Evolutionary conservation across 30 jellyfish, hydroid and myxozoan genomes (phyloP).

Genomic region (Euphysa ruthae): DNA sequence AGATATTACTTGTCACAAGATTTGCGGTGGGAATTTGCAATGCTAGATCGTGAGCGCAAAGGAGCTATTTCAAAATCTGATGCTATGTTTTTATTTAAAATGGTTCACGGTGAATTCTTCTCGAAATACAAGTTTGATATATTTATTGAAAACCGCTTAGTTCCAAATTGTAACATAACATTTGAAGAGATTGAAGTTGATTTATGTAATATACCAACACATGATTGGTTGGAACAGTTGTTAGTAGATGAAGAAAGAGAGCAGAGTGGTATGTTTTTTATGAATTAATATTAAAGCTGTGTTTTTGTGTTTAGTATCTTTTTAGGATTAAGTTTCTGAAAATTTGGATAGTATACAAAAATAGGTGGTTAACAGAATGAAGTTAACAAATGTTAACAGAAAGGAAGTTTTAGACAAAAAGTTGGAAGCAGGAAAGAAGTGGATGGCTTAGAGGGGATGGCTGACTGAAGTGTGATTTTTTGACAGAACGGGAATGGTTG

Average conservation of each 20-base stretch:
- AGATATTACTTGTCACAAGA: constrained; percentile 55
- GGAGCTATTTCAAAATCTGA: constrained; percentile 62
- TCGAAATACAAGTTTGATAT: constrained; percentile 49
- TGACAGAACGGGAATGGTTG: too few species aligned
- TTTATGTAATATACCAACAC: constrained; percentile 59
- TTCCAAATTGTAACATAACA: constrained; percentile 31
- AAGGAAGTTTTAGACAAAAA: too few species aligned
- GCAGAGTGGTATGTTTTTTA: constrained; percentile 23
- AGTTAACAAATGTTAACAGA: too few species aligned
- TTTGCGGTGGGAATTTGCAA: constrained; percentile 77
- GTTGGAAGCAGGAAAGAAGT: too few species aligned
- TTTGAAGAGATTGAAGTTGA: constrained; percentile 85
- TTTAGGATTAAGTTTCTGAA: background rate
- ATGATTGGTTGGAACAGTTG: constrained; percentile 73
- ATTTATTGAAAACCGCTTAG: constrained; percentile 46
- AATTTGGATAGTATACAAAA: background rate
- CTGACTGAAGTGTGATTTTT: too few species aligned
- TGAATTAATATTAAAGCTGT: too few species aligned
- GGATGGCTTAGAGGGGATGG: too few species aligned
- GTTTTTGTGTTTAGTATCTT: background rate
- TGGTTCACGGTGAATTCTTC: constrained; percentile 80
- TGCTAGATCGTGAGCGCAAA: constrained; percentile 52
- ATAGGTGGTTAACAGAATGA: background rate
- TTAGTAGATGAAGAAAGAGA: constrained; percentile 57
- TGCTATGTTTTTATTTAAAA: constrained; percentile 44